phyloP scores from a whole-genome alignment of 2,797 vertebrate genomes.

The Spizella passerina region DNA sequence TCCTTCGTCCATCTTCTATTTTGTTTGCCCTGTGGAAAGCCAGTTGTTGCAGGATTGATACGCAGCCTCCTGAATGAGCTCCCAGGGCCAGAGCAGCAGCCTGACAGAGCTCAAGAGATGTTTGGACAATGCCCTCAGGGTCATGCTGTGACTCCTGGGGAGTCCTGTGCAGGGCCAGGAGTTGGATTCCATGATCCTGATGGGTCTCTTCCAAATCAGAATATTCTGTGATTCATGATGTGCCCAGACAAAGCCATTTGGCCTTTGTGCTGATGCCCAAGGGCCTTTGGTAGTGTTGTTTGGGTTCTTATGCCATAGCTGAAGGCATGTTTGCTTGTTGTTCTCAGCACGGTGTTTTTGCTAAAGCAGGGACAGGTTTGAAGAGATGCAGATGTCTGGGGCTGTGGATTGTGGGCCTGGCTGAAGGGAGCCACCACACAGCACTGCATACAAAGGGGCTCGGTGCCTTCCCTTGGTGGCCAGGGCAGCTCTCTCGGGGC shows the following conservation, averaged over 20 bases:
- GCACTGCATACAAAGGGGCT: rapidly evolving
- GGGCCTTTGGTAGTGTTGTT: neutral
- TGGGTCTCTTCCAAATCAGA: neutral
- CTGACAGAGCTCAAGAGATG: neutral
- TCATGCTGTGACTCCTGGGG: neutral
- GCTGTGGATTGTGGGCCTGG: rapidly evolving
- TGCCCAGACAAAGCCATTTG: neutral
- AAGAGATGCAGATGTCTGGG: neutral
- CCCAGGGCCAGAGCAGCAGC: neutral
- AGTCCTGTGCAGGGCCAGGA: neutral
- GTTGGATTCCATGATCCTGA: neutral
- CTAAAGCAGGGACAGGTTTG: rapidly evolving
- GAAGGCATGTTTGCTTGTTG: neutral
- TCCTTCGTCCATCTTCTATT: neutral
- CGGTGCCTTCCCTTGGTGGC: rapidly evolving
- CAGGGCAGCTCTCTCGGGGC: neutral
- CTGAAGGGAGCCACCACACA: neutral
- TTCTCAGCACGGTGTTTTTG: rapidly evolving
- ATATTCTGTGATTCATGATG: neutral
- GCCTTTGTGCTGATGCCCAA: neutral
- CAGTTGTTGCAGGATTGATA: rapidly evolving
- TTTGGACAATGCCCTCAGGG: neutral
- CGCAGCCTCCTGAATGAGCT: neutral
- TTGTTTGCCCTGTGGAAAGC: neutral
- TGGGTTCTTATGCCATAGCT: rapidly evolving